phyloP scores from a whole-genome alignment of 2,113 vertebrate species.

The Formicarius rufipectus region DNA sequence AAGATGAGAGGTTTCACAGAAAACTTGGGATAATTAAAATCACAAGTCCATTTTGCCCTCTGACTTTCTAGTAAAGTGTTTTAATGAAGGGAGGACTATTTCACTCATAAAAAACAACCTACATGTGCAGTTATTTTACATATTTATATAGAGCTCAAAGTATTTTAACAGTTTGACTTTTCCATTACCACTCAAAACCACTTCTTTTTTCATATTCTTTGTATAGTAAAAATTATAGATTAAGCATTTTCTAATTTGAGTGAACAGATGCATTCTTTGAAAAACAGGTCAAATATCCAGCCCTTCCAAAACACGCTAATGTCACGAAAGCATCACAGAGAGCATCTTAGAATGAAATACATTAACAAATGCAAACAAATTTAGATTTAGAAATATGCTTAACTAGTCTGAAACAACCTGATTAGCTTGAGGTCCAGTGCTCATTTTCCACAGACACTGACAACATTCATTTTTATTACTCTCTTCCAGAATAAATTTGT shows the following conservation, averaged over 20 bases:
- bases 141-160: not conserved
- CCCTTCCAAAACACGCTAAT: not conserved
- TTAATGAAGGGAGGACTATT: conserved; percentile 26
- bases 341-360: not conserved
- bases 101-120: not conserved
- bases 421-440: not conserved
- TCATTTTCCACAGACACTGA: not conserved
- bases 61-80: not conserved
- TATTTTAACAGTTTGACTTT: not conserved
- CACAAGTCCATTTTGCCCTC: not conserved
- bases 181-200: not conserved
- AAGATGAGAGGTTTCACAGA: conserved; percentile 68
- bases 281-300: not conserved
- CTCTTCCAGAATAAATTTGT: not conserved
- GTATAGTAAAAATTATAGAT: not conserved
- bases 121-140: not conserved
- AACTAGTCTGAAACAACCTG: conserved; percentile 4
- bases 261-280: not conserved
- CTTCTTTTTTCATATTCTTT: not conserved
- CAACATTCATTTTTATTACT: not conserved
- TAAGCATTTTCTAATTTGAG: not conserved
- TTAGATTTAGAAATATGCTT: not conserved
- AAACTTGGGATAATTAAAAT: conserved; percentile 71
- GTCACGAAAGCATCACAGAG: not conserved
- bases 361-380: not conserved